phyloP scores from a whole-genome alignment of 2,888 invertebrate genomes.

The Noctua janthe region DNA sequence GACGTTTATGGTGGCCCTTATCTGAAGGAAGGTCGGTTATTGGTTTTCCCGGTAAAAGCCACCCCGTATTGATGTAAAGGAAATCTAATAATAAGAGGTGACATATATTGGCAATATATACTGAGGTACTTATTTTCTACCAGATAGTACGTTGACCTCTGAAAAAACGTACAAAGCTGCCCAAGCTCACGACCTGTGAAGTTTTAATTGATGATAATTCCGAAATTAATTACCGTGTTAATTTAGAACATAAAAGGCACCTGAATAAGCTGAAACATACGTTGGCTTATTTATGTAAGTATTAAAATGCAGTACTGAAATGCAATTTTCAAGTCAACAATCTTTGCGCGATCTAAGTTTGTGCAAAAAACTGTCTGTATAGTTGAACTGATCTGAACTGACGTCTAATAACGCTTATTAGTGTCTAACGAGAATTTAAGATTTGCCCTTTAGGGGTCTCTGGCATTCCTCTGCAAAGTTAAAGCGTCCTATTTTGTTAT shows the following conservation, averaged over 20 bases:
- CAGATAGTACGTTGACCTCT: slow-evolving; percentile 23
- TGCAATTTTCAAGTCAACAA: not conserved
- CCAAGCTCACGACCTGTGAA: slow-evolving; percentile 30
- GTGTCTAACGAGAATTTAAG: slow-evolving; percentile 43
- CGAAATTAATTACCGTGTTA: slow-evolving; percentile 27
- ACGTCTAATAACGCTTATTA: slow-evolving; percentile 51
- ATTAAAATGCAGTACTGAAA: slow-evolving; percentile 11
- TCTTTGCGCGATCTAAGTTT: not conserved
- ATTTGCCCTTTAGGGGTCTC: slow-evolving; percentile 37
- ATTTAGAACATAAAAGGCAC: slow-evolving; percentile 20
- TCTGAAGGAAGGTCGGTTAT: slow-evolving; percentile 72
- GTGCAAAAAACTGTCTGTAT: slow-evolving; percentile 15
- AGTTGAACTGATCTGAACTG: slow-evolving; percentile 24
- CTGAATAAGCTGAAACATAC: slow-evolving; percentile 21
- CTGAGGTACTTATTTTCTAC: not conserved
- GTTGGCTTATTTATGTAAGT: slow-evolving; percentile 13
- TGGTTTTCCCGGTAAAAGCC: slow-evolving; percentile 77
- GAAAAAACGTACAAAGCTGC: slow-evolving; percentile 1
- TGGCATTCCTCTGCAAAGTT: slow-evolving; percentile 16
- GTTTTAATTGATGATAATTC: slow-evolving; percentile 44
- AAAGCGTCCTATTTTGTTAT: slow-evolving; percentile 7
- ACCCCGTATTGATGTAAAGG: slow-evolving; percentile 72
- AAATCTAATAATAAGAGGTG: slow-evolving; percentile 76
- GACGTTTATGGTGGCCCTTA: slow-evolving; percentile 61
- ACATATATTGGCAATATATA: slow-evolving; percentile 43